Conservation (phyloP, 1,140 invertebrate genomes). For the Spodoptera litura region DNA sequence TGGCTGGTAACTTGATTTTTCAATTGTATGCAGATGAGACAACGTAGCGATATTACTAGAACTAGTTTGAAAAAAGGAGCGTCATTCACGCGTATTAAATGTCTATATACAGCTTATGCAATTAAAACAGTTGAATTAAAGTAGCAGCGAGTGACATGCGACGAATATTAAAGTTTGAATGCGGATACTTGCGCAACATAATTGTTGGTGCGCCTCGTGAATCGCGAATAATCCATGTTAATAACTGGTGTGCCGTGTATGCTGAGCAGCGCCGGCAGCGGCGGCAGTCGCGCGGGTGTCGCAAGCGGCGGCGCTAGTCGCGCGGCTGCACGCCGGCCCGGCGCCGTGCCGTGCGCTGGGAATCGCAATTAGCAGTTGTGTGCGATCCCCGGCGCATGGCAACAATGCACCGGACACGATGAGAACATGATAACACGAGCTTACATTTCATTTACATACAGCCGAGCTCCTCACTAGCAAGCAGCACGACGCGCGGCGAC, state of each 20-base stretch:
- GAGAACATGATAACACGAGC: constrained; percentile 32
- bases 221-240: constrained; percentile 55
- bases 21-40: constrained; percentile 55
- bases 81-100: constrained; percentile 24
- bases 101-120: constrained; percentile 57
- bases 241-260: constrained; percentile 21
- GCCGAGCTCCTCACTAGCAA: neutral
- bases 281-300: constrained; percentile 30
- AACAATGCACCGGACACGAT: constrained; percentile 43
- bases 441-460: constrained; percentile 38
- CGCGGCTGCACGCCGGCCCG: neutral
- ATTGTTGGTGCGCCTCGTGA: constrained; percentile 60
- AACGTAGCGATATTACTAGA: constrained; percentile 36
- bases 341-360: constrained; percentile 6
- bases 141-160: constrained; percentile 49
- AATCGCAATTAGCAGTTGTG: constrained; percentile 42
- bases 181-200: constrained; percentile 60
- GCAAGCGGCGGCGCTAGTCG: constrained; percentile 21
- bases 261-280: constrained; percentile 33
- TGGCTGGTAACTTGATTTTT: constrained; percentile 41
- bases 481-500: neutral
- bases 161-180: constrained; percentile 53
- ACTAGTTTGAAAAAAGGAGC: constrained; percentile 35
- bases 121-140: constrained; percentile 60
- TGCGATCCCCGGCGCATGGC: constrained; percentile 42